These are phyloP conservation scores for Hypercompe scribonia DNA, from an alignment of 2,888 invertebrate species.

Conservation along the genomic window DNA sequence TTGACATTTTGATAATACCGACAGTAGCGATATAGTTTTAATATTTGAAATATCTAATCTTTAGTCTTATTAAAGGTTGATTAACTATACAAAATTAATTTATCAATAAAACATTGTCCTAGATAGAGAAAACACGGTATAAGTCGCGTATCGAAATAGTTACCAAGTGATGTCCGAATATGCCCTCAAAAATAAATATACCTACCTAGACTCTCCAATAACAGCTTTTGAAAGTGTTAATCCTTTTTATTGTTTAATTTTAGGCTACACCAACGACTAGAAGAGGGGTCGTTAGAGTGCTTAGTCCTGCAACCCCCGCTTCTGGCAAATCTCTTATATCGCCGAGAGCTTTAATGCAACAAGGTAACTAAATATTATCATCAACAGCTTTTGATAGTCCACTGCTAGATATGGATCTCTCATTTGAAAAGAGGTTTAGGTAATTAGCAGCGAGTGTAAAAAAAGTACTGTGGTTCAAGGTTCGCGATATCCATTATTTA, in stretches of 20 bases:
- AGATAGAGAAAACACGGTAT: background rate
- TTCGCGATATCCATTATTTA: too few relatives aligned
- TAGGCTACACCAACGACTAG: constrained; percentile 65
- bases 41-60: too few relatives aligned
- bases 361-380: constrained; percentile 58
- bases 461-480: too few relatives aligned
- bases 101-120: background rate
- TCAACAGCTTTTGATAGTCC: too few relatives aligned
- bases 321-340: constrained; percentile 83
- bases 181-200: background rate
- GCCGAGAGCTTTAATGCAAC: constrained; percentile 79
- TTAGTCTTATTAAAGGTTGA: too few relatives aligned
- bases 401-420: too few relatives aligned
- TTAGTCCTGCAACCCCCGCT: constrained; percentile 77
- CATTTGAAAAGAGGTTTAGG: too few relatives aligned
- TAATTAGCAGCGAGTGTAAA: too few relatives aligned
- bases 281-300: constrained; percentile 77
- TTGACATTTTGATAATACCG: too few relatives aligned
- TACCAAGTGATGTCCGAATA: background rate
- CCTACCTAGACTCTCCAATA: background rate
- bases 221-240: background rate
- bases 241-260: constrained; percentile 16
- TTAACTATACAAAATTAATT: too few relatives aligned
- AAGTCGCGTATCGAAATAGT: background rate
- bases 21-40: too few relatives aligned